Evolutionary conservation across 1,140 invertebrate genomes (phyloP).

Genomic region (Caenorhabditis latens): DNA sequence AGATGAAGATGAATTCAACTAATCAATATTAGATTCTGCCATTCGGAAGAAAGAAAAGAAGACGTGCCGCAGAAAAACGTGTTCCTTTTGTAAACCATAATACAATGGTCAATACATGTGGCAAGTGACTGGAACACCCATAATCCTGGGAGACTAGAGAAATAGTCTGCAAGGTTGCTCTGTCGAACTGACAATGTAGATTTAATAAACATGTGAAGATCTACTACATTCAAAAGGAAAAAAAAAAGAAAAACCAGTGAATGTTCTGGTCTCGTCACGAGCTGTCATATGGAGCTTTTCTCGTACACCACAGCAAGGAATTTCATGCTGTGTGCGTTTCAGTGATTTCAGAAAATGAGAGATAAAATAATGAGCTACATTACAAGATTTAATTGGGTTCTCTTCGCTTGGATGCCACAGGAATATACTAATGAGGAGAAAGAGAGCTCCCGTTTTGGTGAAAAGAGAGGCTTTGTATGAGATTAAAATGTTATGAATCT

Average conservation of each 20-base stretch:
- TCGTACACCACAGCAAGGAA: too few relatives aligned
- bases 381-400: conserved; percentile 14
- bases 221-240: too few relatives aligned
- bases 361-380: conserved; percentile 29
- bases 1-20: background rate
- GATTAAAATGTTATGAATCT: conserved; percentile 33
- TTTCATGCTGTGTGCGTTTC: too few relatives aligned
- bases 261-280: too few relatives aligned
- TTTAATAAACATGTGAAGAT: too few relatives aligned
- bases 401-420: background rate
- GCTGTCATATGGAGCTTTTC: too few relatives aligned
- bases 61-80: background rate
- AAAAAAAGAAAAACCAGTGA: too few relatives aligned
- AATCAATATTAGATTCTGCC: background rate
- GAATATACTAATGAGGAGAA: conserved; percentile 40
- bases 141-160: background rate
- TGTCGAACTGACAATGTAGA: too few relatives aligned
- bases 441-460: background rate
- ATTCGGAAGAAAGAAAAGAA: background rate
- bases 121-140: conserved; percentile 15
- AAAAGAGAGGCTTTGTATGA: background rate
- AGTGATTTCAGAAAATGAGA: too few relatives aligned
- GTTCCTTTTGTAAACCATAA: conserved; percentile 8
- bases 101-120: background rate
- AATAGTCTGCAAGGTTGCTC: too few relatives aligned